Conservation (phyloP, 2,113 vertebrate species). For the Thalassarche chlororhynchos region DNA sequence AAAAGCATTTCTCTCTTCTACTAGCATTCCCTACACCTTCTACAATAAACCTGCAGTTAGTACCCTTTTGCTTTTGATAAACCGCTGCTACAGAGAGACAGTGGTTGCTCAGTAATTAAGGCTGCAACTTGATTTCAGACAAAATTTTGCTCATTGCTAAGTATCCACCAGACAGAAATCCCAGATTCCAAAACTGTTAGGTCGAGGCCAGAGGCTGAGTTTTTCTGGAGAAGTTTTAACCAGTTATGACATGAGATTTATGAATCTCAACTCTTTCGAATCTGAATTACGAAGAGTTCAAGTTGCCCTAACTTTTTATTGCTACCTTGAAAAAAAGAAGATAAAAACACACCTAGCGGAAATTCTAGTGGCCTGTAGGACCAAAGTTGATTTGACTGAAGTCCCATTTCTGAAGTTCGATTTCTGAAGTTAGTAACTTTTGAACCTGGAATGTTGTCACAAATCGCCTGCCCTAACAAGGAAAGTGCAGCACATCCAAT, state of each 20-base stretch:
- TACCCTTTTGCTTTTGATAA: background rate
- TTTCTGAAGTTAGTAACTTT: slow-evolving; percentile 56
- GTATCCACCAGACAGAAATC: background rate
- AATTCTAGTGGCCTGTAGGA: slow-evolving; percentile 21
- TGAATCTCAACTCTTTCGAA: background rate
- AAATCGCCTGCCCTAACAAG: slow-evolving; percentile 35
- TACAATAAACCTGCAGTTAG: background rate
- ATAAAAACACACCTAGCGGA: slow-evolving; percentile 27
- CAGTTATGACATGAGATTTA: background rate
- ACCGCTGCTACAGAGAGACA: background rate
- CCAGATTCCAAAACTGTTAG: background rate
- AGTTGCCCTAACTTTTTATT: background rate
- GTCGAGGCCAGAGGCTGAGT: background rate
- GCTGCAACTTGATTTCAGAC: background rate
- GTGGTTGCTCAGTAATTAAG: background rate
- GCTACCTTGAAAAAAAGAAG: background rate
- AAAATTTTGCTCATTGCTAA: background rate
- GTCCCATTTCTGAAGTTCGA: background rate
- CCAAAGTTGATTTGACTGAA: slow-evolving; percentile 39
- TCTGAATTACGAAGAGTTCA: background rate
- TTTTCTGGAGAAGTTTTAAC: background rate
- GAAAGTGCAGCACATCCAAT: slow-evolving; percentile 49
- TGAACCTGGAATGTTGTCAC: slow-evolving; percentile 41
- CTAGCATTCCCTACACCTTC: background rate
- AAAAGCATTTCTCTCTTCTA: background rate